Base-by-base conservation (phyloP, 2,888 invertebrate species). In the Cryptosula pallasiana region DNA sequence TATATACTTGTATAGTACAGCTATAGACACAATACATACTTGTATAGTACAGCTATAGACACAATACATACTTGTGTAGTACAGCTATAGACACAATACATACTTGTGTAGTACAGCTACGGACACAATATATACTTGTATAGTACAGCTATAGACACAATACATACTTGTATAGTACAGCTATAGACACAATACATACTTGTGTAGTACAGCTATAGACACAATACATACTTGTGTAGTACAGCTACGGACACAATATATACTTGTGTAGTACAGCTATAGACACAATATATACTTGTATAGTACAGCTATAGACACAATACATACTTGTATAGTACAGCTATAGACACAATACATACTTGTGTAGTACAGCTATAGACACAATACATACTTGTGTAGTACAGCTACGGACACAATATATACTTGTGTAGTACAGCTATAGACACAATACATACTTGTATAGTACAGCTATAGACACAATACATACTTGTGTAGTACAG, bases 11-110 rank as follows among this genome's bases (percentile, higher is more conserved):
- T 98, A 97, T 80, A 98, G 88, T 70, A 94, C 93, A n/a, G 95
- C 94, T 75, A 98, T 92, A 16, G 96, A 95, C 86, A 97, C 95
- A n/a, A n/a, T n/a, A n/a, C n/a, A 74, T 76, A 85, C 84, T 81
- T 83, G 87, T 98, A 97, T 80, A 98, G 88, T 70, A 94, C 93
- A n/a, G 95, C 94, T 75, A 98, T 92, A 16, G 96, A 95, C 86
- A 97, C 95, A n/a, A n/a, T n/a, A n/a, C n/a, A 74, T 76, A 85
- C 84, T 81, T 83, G 87, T 98, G 98, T 80, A 98, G 88, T 70
- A 94, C 93, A n/a, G 95, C 94, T 75, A 98, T 92, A 16, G 96
- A 95, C 86, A 97, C 95, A n/a, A n/a, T n/a, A n/a, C n/a, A 74
- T 76, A 85, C 84, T 81, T 83, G 87, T 98, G 98, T 80, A 98